These are phyloP conservation scores for Venustaconcha ellipsiformis DNA, from an alignment of 1,140 invertebrate genomes.

Conservation along the genomic window DNA sequence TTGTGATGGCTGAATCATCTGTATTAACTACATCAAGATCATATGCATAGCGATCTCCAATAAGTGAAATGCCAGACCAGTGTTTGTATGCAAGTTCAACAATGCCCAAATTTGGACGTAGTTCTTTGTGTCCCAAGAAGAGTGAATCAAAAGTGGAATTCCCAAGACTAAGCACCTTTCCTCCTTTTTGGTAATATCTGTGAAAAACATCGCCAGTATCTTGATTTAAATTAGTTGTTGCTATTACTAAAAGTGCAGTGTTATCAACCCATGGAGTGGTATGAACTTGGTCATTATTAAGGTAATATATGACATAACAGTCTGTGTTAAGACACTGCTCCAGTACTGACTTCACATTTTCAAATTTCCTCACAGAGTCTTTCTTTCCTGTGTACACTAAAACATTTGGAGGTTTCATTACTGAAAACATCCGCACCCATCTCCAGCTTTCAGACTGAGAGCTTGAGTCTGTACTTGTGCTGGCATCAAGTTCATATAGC, in stretches of 20 bases:
- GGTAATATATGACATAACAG: conserved; percentile 82
- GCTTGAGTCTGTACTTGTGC: not conserved
- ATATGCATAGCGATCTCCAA: conserved; percentile 90
- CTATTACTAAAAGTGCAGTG: conserved; percentile 81
- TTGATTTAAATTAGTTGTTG: conserved; percentile 77
- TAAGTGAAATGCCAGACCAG: conserved; percentile 85
- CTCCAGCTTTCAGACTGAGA: conserved; percentile 9
- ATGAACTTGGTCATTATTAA: conserved; percentile 75
- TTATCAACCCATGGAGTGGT: conserved; percentile 79
- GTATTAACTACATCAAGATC: conserved; percentile 74
- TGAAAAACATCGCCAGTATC: conserved; percentile 31
- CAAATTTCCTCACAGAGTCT: conserved; percentile 79
- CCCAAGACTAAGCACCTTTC: conserved; percentile 82
- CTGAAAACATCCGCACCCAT: conserved; percentile 5
- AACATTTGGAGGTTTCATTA: conserved; percentile 81
- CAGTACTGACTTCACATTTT: conserved; percentile 79
- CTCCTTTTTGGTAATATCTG: conserved; percentile 35
- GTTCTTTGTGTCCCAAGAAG: conserved; percentile 77
- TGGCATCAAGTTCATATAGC: conserved; percentile 11
- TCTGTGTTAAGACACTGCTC: conserved; percentile 78
- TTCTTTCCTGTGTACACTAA: conserved; percentile 79
- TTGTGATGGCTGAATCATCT: conserved; percentile 79
- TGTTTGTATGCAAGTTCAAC: conserved; percentile 77
- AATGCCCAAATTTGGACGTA: conserved; percentile 23
- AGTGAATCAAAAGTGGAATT: conserved; percentile 77